These are phyloP conservation scores for Helicoverpa armigera DNA, from an alignment of 1,140 invertebrate genomes.

Conservation along the genomic window DNA sequence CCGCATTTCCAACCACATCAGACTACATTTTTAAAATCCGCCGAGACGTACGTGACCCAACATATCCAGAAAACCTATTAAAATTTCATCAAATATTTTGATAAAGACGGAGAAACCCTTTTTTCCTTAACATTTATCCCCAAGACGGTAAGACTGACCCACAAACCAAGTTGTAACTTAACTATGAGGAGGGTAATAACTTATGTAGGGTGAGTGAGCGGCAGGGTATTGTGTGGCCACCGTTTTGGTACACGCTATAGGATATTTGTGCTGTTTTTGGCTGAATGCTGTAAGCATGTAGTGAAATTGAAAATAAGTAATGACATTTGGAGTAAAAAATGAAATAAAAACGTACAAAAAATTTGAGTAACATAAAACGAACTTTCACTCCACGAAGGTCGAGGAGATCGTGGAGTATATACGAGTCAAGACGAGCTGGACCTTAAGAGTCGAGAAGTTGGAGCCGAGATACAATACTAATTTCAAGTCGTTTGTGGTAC, in stretches of 20 bases:
- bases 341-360: no score
- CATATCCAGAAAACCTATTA: constrained; percentile 31
- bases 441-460: no score
- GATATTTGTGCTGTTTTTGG: background rate
- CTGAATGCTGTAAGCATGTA: background rate
- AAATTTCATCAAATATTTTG: constrained; percentile 48
- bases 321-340: background rate
- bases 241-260: constrained; percentile 38
- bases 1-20: background rate
- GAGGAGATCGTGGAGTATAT: no score
- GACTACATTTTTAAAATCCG: constrained; percentile 22
- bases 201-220: constrained; percentile 72
- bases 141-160: constrained; percentile 71
- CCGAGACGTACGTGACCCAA: constrained; percentile 28
- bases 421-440: no score
- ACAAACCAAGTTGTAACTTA: constrained; percentile 72
- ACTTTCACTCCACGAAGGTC: no score
- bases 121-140: constrained; percentile 73
- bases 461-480: no score
- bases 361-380: no score
- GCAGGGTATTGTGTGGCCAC: constrained; percentile 59
- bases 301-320: background rate
- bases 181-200: constrained; percentile 72
- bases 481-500: no score
- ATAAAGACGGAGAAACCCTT: constrained; percentile 25